phyloP scores from a whole-genome alignment of 2,797 vertebrate species.

The Sebastes ruberrimus region DNA sequence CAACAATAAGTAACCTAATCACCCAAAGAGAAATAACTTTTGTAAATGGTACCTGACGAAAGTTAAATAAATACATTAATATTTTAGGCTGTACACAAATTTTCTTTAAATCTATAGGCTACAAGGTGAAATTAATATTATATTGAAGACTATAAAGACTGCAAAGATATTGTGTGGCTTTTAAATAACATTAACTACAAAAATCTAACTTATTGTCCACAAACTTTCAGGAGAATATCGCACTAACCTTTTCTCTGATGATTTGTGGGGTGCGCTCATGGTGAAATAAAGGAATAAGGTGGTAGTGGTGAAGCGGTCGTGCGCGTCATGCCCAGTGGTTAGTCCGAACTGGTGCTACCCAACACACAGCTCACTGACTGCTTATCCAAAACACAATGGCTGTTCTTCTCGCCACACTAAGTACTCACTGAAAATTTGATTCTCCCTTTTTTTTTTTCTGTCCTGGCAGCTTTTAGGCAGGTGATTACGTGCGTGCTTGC shows the following conservation, averaged over 20 bases:
- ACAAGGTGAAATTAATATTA: not conserved
- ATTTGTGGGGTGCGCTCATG: constrained; percentile 63
- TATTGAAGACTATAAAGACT: not conserved
- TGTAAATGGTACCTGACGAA: not conserved
- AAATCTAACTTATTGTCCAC: not conserved
- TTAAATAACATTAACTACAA: not conserved
- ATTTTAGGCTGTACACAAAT: not conserved
- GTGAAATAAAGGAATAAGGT: constrained; percentile 40
- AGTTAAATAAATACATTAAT: not conserved
- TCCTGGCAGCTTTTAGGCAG: constrained; percentile 36
- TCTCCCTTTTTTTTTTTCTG: not conserved
- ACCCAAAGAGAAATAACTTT: not conserved
- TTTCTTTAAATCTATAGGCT: not conserved
- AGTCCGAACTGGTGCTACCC: not conserved
- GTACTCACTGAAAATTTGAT: constrained; percentile 2
- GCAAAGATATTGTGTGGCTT: not conserved
- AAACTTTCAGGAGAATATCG: not conserved
- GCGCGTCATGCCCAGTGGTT: not conserved
- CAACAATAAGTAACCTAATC: not conserved
- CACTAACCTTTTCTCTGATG: constrained; percentile 68
- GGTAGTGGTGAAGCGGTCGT: constrained; percentile 1
- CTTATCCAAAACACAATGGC: constrained; percentile 21
- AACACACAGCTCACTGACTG: not conserved
- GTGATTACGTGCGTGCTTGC: constrained; percentile 9
- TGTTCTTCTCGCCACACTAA: not conserved